Evolutionary conservation across 2,888 invertebrate genomes (phyloP), one percentile per base, ranked within the genome.

Genomic region (Amorpha juglandis): DNA sequence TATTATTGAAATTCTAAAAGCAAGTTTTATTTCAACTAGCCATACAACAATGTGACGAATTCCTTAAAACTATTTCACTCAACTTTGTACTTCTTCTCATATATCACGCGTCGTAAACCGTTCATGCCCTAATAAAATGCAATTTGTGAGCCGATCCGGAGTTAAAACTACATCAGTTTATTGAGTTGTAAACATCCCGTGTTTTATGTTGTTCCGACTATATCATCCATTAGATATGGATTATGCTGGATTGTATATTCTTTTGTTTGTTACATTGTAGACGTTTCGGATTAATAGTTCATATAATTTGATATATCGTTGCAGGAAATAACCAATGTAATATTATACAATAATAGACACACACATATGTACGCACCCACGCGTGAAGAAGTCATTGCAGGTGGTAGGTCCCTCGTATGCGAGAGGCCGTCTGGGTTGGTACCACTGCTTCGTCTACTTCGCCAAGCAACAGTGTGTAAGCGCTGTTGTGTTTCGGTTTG

Each of bases 121-220:
- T 86, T 87, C 83, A 85, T 84, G 83, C 78, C 79, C 80, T 80
- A 87, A 87, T 89, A 89, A 89, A 89, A 89, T 78, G 82, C 87
- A 88, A 87, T 89, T 89, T 89, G 89, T 88, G 86, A 84, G 80
- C 79, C 78, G 79, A 81, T 80, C 87, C 84, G 78, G 78, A 88
- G 84, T 89, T 88, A 84, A 87, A 88, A 88, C 87, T 87, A 86
- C 82, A 81, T 78, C 77, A 78, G 74, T 88, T 89, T 88, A 88
- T 86, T 74, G 81, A 73, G 73, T 81, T 85, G 80, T 89, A 88
- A 89, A 88, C 77, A 81, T 83, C 76, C 74, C 78, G 78, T 81
- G 81, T 81, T 86, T 86, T 84, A 87, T 75, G 74, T 83, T 83
- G 82, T 85, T 87, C 82, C 80, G 79, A 77, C 78, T 83, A 81